Evolutionary conservation across 2,113 vertebrate species (phyloP).

Genomic region (Theristicus caerulescens): DNA sequence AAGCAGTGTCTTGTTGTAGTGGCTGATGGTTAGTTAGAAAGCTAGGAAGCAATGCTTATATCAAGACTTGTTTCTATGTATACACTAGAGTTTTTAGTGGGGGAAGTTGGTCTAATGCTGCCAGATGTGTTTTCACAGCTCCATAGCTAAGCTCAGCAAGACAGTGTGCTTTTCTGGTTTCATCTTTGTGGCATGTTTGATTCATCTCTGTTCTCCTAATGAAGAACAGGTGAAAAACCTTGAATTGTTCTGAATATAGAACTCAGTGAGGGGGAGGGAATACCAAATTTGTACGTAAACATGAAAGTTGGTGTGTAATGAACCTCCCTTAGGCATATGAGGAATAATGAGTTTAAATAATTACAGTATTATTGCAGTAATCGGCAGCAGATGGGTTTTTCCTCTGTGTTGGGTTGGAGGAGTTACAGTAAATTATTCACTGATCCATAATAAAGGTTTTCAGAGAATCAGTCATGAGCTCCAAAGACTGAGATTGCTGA

Average conservation of each 20-base stretch:
- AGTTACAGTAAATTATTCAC: constrained; percentile 32
- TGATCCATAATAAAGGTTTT: constrained; percentile 46
- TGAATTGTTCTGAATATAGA: background rate
- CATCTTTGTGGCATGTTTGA: background rate
- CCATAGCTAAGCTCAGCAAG: background rate
- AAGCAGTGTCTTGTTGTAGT: background rate
- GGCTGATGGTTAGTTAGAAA: background rate
- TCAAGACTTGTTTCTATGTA: background rate
- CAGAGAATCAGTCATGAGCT: background rate
- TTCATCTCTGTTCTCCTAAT: background rate
- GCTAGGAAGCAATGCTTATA: fast-evolving
- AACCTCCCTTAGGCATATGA: background rate
- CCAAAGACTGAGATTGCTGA: background rate
- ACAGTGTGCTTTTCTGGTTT: background rate
- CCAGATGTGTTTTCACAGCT: background rate
- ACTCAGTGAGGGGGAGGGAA: background rate
- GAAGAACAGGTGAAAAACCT: constrained; percentile 41
- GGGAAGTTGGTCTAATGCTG: background rate
- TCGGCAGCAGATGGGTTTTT: constrained; percentile 46
- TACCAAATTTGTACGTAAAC: background rate
- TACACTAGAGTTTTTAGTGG: background rate
- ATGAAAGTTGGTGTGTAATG: constrained; percentile 27
- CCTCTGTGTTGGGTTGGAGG: constrained; percentile 26
- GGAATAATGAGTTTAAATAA: constrained; percentile 43
- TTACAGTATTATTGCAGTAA: constrained; percentile 37